Evolutionary conservation across 2,888 invertebrate genomes (phyloP), one percentile per base, ranked within the genome.

Genomic region (Zeuzera pyrina): DNA sequence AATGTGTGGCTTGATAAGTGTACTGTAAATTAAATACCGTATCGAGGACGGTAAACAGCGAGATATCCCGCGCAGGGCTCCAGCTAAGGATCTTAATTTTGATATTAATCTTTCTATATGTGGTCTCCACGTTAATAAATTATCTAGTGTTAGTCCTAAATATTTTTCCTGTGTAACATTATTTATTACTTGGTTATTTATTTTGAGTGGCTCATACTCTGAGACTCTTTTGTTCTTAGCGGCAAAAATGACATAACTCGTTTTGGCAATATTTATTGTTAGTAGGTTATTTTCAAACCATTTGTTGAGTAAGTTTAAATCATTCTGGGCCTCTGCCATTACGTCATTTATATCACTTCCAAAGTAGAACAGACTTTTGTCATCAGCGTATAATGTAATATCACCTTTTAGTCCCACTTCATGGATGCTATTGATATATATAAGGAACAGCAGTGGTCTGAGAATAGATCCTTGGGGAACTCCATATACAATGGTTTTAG

Each of bases 1-100:
- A 15, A 32, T 26, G 21, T 32, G 31, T 10, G 31, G 26, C 8
- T 32, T 32, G 19, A 19, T 8, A 21, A 30, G 25, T 11, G 25
- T 11, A 12, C 12, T 25, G 12, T 25, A 25, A n/a, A 25, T 25
- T 11, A 11, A 11, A 12, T 25, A 12, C 12, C 25, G 10, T 25
- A 12, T 12, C 12, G 10, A 11, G 10, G 11, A 12, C 12, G 25
- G 25, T 11, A 25, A 11, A 25, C 25, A 25, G 10, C 25, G 25
- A 8, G 12, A 10, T 25, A 25, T 25, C 3, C 11, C 7, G 12
- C 25, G 25, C 12, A 25, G 12, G 7, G 25, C 11, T 7, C 10
- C 12, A 8, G 12, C 7, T 12, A 12, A 25, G 12, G 25, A 25
- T 2, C 7, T 12, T 12, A 11, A 11, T 2, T 25, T 25, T 25